Conservation (phyloP, 2,113 vertebrate species). For the Pseudorectes ferrugineus region DNA sequence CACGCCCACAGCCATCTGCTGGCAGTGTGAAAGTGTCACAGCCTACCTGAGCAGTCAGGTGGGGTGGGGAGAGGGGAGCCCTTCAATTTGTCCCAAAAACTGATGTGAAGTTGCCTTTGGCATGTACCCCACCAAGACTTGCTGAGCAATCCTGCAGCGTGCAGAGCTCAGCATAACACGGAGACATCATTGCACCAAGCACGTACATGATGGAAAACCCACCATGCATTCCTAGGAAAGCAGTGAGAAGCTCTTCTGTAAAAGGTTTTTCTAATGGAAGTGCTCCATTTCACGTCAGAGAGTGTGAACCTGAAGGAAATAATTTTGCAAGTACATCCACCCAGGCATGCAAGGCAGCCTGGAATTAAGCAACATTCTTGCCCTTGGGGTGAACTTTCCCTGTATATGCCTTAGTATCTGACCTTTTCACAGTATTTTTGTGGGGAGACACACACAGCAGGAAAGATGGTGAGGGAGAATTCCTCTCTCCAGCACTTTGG, state of each 20-base stretch:
- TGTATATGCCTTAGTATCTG: background rate
- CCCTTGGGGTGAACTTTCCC: background rate
- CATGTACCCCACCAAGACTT: background rate
- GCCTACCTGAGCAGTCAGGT: background rate
- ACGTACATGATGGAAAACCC: background rate
- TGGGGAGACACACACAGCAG: background rate
- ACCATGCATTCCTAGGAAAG: background rate
- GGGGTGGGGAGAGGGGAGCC: background rate
- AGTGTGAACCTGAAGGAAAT: background rate
- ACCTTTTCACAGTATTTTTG: background rate
- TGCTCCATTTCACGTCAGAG: background rate
- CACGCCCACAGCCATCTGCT: background rate
- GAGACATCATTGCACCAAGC: fast-evolving
- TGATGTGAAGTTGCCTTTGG: background rate
- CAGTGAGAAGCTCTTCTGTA: background rate
- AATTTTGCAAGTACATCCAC: background rate
- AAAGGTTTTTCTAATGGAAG: background rate
- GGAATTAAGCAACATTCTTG: background rate
- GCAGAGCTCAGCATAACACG: background rate
- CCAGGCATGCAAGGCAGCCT: background rate
- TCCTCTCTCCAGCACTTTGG: background rate
- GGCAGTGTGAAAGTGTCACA: background rate
- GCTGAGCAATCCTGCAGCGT: fast-evolving
- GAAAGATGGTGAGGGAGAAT: background rate
- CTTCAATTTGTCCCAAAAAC: background rate